Evolutionary conservation across 2,888 invertebrate species (phyloP), one percentile per base, ranked within the genome.

Genomic region (Abrostola triplasia): DNA sequence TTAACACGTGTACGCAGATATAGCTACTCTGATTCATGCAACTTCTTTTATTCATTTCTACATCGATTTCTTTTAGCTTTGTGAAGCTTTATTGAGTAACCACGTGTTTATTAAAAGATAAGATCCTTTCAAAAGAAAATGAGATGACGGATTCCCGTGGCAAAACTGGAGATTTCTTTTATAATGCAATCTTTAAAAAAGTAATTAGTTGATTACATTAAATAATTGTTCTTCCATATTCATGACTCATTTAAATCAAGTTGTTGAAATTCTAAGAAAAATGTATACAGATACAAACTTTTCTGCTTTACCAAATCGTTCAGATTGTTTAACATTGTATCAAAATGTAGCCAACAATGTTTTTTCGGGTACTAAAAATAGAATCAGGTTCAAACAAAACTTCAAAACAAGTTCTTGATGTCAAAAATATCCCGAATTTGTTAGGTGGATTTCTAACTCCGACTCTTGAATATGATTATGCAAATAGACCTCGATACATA

Each of bases 401-500:
- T 53, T n/a, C 42, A 70, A 42, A 59, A 35, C 40, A 54, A 73
- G 51, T 59, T 61, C 50, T 40, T 37, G 13, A 58, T 56, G 57
- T 49, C 62, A 59, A 65, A 67, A 68, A 65, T 55, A 63, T 53
- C 56, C 60, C 48, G 52, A 65, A 70, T 64, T 71, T 49, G 59
- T 68, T 58, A 52, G 64, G 48, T 47, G 58, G 62, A 77, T 79
- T 77, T 79, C 69, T 62, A 77, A 79, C 67, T 77, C 77, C 53
- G 69, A 53, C 76, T 76, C 72, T 79, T 80, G 82, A 86, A 84
- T 88, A 82, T 81, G 80, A 85, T 88, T 89, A 89, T 86, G 89
- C 84, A 88, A 89, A 89, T 86, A 73, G 36, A 48, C 64, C 70
- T 73, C 67, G 65, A 63, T 64, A 76, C 73, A 81, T 78, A 79